Percentiles rank a stretch among this genome's conserved stretches.
Evolutionary conservation across 2,888 invertebrate genomes (phyloP).

Genomic region (Drosophila greeni): DNA sequence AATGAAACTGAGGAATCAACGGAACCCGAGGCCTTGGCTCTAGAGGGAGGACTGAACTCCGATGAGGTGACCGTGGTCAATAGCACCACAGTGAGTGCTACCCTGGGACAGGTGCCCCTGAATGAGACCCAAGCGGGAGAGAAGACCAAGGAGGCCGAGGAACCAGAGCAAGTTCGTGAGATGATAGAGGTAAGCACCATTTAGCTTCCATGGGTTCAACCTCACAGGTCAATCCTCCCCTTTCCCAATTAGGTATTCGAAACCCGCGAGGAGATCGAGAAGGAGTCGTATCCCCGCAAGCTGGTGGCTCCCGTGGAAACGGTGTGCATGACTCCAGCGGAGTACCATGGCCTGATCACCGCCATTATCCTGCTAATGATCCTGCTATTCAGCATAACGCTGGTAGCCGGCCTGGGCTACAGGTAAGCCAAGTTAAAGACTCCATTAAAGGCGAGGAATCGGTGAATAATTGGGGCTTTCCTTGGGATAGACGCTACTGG

Average conservation of each 20-base stretch:
- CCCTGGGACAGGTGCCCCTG: conserved; percentile 61
- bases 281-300: conserved; percentile 83
- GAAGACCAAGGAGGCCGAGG: conserved; percentile 70
- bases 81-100: conserved; percentile 71
- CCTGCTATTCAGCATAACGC: conserved; percentile 85
- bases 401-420: conserved; percentile 87
- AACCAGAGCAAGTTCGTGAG: conserved; percentile 89
- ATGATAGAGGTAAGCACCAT: conserved; percentile 87
- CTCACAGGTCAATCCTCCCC: background rate
- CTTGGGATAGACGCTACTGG: conserved; percentile 84
- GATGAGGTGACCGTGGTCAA: conserved; percentile 70
- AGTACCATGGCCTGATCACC: conserved; percentile 91
- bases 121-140: conserved; percentile 62
- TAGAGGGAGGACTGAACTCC: conserved; percentile 45
- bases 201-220: background rate
- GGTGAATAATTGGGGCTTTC: conserved; percentile 3
- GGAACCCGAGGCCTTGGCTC: conserved; percentile 49
- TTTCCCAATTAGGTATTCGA: conserved; percentile 85
- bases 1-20: conserved; percentile 72
- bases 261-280: conserved; percentile 85
- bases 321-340: conserved; percentile 89
- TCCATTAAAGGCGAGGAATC: background rate
- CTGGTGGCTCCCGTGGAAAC: conserved; percentile 84
- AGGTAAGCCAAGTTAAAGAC: conserved; percentile 79
- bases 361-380: conserved; percentile 88